phyloP scores from a whole-genome alignment of 2,888 invertebrate genomes.

The Scaptomyza cyrtandrae region DNA sequence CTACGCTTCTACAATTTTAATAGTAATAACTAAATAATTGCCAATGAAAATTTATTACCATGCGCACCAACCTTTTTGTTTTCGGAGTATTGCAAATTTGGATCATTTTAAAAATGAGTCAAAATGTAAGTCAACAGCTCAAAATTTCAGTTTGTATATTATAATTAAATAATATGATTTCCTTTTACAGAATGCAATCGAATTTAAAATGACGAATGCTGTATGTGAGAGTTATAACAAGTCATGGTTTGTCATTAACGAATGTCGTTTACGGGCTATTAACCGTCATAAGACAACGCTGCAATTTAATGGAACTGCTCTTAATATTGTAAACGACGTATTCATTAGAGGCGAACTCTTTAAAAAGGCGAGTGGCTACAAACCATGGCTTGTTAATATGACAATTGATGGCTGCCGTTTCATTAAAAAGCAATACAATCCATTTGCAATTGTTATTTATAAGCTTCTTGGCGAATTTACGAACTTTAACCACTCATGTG shows the following conservation, averaged over 20 bases:
- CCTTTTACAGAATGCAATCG: conserved; percentile 24
- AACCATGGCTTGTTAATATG: conserved; percentile 20
- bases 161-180: not conserved
- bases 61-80: conserved; percentile 2
- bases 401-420: conserved; percentile 25
- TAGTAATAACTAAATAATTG: no score
- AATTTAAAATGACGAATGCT: conserved; percentile 47
- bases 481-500: conserved; percentile 38
- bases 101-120: not conserved
- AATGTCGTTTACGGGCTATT: conserved; percentile 41
- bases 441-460: not conserved
- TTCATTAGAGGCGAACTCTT: not conserved
- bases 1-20: no score
- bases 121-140: not conserved
- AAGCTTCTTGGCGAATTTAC: conserved; percentile 10
- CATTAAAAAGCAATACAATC: conserved; percentile 10
- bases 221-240: conserved; percentile 39
- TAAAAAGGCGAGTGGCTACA: conserved; percentile 43
- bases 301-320: conserved; percentile 14
- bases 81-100: not conserved
- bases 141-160: no score
- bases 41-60: not conserved
- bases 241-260: conserved; percentile 41
- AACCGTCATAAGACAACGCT: conserved; percentile 17
- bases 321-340: conserved; percentile 22